Base-by-base conservation (phyloP, 2,888 invertebrate genomes). In the Xylocampa areola region DNA sequence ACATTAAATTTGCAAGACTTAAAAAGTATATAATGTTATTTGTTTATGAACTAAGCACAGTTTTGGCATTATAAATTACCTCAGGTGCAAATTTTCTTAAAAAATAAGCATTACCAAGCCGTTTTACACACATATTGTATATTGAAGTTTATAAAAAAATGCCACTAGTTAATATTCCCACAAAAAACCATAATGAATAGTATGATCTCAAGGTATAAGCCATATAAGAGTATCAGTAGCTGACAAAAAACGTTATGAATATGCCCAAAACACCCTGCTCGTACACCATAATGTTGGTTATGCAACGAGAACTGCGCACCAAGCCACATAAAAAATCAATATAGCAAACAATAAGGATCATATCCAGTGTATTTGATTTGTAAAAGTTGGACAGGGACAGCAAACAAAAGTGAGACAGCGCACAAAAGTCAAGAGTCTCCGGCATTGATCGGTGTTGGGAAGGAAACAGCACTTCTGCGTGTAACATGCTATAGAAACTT, bases 381-480 rank as follows among this genome's bases (percentile, higher is more conserved):
- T 83, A 79, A 78, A 78, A 77, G 89, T 82, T 72, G 68, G 85
- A 93, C 85, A 84, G 87, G 80, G 93, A 92, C 47, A 81, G 86
- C 79, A 82, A 66, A 79, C 68, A 85, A 86, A 63, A 85, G 83
- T 81, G 88, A 89, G 84, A 87, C 80, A 79, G 87, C 71, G 73
- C 76, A 70, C 82, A 70, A 77, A 88, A 94, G 91, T 94, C 93
- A 94, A 93, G 92, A 92, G 91, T 92, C 88, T 88, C 83, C 80
- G 63, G 78, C 88, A 94, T 94, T 88, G 94, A 94, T 93, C 92
- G 87, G 86, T 76, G 78, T 84, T 79, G 70, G 70, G 73, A 73
- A 71, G 59, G 62, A 77, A 82, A 77, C 72, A 76, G 67, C 74
- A 76, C 66, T 52, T 45, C 53, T 51, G 54, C 61, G 53, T 41